These are phyloP conservation scores for Battus philenor DNA, from an alignment of 1,140 invertebrate species.

Conservation along the genomic window DNA sequence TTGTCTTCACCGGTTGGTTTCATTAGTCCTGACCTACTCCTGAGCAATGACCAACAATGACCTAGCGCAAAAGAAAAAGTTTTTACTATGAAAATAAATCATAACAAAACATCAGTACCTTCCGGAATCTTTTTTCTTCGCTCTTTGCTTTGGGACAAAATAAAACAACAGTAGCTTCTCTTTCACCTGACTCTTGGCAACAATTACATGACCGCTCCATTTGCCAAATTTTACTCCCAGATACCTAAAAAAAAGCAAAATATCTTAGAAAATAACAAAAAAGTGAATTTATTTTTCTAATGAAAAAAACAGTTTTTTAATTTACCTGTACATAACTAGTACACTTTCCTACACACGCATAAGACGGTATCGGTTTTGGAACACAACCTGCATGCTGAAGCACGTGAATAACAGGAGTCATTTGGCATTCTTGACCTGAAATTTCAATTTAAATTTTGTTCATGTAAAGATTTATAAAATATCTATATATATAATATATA, in stretches of 20 bases:
- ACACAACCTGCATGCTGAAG: conserved; percentile 94
- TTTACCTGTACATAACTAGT: conserved; percentile 93
- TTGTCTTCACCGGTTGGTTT: no score
- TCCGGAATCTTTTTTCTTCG: conserved; percentile 90
- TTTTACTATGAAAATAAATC: background rate
- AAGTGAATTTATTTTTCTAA: no score
- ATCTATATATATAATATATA: no score
- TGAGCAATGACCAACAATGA: no score
- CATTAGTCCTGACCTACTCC: background rate
- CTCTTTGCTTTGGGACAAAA: conserved; percentile 92
- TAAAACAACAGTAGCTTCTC: conserved; percentile 91
- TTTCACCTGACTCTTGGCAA: conserved; percentile 94
- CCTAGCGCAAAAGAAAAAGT: no score
- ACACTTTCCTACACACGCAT: conserved; percentile 93
- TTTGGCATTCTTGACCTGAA: conserved; percentile 88
- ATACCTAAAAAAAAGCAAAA: conserved; percentile 79
- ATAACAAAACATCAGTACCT: conserved; percentile 79
- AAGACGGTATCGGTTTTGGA: conserved; percentile 94
- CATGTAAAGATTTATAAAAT: no score
- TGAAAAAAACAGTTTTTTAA: no score
- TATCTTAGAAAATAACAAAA: background rate
- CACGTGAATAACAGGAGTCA: conserved; percentile 94
- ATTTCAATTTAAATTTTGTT: no score
- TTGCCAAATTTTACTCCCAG: conserved; percentile 97
- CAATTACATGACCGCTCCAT: conserved; percentile 96